Evolutionary conservation across 1,140 invertebrate species (phyloP).

Genomic region (Geopemphigus sp.): DNA sequence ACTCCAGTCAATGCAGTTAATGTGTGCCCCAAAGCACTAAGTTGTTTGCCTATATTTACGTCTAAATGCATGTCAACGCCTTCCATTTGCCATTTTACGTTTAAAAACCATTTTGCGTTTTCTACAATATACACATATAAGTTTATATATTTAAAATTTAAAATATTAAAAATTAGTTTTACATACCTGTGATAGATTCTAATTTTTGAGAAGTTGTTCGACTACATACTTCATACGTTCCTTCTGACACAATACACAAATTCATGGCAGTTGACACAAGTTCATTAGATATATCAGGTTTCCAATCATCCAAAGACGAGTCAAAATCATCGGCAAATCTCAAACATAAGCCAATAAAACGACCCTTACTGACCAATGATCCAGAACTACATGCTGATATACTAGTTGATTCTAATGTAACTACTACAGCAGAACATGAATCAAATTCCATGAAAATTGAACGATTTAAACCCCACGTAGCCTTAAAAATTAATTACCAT

Average conservation of each 20-base stretch:
- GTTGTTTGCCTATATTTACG: constrained; percentile 91
- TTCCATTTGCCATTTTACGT: constrained; percentile 98
- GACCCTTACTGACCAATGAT: constrained; percentile 72
- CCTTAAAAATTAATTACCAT: constrained; percentile 53
- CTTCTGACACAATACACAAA: constrained; percentile 94
- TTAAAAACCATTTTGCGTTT: constrained; percentile 97
- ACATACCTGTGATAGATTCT: constrained; percentile 43
- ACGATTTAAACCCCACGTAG: constrained; percentile 65
- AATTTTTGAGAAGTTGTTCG: constrained; percentile 71
- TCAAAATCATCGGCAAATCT: constrained; percentile 96
- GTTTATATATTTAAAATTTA: not conserved
- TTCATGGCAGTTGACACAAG: constrained; percentile 76
- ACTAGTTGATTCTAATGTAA: constrained; percentile 90
- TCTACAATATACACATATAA: constrained; percentile 57
- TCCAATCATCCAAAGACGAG: constrained; percentile 94
- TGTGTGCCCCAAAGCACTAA: constrained; percentile 89
- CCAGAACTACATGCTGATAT: constrained; percentile 82
- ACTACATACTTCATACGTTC: constrained; percentile 95
- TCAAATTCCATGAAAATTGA: constrained; percentile 70
- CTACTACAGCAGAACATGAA: constrained; percentile 83
- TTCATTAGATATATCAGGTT: constrained; percentile 77
- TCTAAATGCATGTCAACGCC: constrained; percentile 96
- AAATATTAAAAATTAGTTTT: too few relatives aligned
- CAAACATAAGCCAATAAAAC: constrained; percentile 82
- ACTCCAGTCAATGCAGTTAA: constrained; percentile 85